Evolutionary conservation across 1,140 invertebrate genomes (phyloP).

Genomic region (Drosophila littoralis): DNA sequence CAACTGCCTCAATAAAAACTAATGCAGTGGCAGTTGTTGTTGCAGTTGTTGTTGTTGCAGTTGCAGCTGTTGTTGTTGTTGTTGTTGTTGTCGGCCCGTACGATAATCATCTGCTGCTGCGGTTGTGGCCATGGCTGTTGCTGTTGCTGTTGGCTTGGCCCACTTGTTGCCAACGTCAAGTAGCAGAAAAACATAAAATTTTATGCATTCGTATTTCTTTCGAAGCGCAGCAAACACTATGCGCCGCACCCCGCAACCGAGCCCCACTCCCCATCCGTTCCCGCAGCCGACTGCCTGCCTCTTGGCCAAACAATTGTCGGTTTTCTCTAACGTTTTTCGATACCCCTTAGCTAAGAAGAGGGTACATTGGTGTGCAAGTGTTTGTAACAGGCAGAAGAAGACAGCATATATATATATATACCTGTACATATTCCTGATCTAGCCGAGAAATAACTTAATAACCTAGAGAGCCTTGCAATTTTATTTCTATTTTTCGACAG

Average conservation of each 20-base stretch:
- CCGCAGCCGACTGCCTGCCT: conserved; percentile 9
- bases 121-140: conserved; percentile 75
- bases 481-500: no score
- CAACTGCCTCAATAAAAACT: conserved; percentile 80
- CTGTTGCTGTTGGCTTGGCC: conserved; percentile 63
- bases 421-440: background rate
- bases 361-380: background rate
- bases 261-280: background rate
- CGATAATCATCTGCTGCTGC: conserved; percentile 63
- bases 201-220: conserved; percentile 83
- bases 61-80: conserved; percentile 52
- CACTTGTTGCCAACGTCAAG: conserved; percentile 81
- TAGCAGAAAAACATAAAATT: conserved; percentile 83
- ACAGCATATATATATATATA: background rate
- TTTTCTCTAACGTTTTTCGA: conserved; percentile 74
- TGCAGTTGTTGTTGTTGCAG: conserved; percentile 48
- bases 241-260: conserved; percentile 14
- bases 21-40: conserved; percentile 70
- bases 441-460: no score
- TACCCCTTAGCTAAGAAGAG: background rate
- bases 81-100: conserved; percentile 22
- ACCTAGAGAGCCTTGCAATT: no score
- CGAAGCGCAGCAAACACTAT: conserved; percentile 64
- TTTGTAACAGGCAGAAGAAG: background rate
- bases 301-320: conserved; percentile 74